phyloP scores from a whole-genome alignment of 2,113 vertebrate genomes.

The Desmodus rotundus region DNA sequence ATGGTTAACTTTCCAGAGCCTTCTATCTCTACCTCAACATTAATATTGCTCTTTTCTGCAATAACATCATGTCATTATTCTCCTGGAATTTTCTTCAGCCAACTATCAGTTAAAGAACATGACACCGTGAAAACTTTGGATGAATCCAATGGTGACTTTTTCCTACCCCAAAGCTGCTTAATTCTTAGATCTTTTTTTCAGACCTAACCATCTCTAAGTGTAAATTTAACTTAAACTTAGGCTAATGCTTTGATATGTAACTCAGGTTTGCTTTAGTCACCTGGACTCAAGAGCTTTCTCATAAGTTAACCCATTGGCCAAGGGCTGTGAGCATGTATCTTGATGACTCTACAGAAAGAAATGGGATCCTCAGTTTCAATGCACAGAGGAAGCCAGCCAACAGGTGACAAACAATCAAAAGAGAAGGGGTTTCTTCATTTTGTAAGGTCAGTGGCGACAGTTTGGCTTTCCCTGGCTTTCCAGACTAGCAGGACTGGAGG shows the following conservation, averaged over 20 bases:
- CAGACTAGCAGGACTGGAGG: not conserved
- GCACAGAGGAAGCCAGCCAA: not conserved
- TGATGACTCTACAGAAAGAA: not conserved
- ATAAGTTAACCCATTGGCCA: not conserved
- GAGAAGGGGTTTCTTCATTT: not conserved
- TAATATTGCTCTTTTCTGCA: not conserved
- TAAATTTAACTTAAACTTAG: not conserved
- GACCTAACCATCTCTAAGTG: not conserved
- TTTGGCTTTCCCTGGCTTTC: not conserved
- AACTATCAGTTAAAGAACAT: not conserved
- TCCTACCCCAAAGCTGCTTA: not conserved
- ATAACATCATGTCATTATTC: no score
- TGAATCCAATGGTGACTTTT: not conserved
- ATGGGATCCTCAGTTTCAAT: not conserved
- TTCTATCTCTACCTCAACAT: accelerated
- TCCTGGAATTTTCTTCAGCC: not conserved
- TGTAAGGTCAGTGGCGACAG: not conserved
- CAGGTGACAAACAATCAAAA: not conserved
- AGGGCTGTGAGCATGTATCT: not conserved
- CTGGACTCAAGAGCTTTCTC: not conserved
- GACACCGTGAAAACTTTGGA: not conserved
- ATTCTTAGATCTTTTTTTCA: not conserved
- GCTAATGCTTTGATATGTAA: not conserved
- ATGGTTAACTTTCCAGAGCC: not conserved
- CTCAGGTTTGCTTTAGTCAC: not conserved